Evolutionary conservation across 2,797 vertebrate species (phyloP).

Genomic region (Spondyliosoma cantharus): DNA sequence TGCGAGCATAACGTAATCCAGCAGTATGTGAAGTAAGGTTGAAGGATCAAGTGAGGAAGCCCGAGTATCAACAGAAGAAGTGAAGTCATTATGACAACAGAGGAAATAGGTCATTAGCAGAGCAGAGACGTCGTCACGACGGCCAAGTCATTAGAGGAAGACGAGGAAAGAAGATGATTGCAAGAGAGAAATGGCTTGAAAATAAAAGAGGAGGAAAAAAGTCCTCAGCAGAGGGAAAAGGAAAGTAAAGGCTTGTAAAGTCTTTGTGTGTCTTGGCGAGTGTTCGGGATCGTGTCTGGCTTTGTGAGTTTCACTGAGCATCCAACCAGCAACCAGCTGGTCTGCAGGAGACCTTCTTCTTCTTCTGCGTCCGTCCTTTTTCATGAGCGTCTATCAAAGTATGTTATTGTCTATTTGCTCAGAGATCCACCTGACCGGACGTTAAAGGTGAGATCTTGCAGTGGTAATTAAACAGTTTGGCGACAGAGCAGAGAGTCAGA

Average conservation of each 20-base stretch:
- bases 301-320: neutral
- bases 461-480: too few relatives aligned
- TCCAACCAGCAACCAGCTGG: neutral
- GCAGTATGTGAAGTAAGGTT: neutral
- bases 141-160: neutral
- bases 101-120: conserved; percentile 5
- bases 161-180: neutral
- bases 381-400: neutral
- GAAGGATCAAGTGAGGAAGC: neutral
- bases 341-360: too few relatives aligned
- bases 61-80: neutral
- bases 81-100: conserved; percentile 33
- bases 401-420: neutral
- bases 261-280: neutral
- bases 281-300: neutral
- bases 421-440: too few relatives aligned
- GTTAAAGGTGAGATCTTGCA: neutral
- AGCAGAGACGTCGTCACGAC: neutral
- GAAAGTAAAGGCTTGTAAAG: conserved; percentile 2
- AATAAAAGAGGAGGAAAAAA: neutral
- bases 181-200: neutral
- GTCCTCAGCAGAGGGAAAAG: conserved; percentile 22
- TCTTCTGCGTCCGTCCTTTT: neutral
- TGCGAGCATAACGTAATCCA: too few relatives aligned
- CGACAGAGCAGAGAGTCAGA: too few relatives aligned